phyloP scores from a whole-genome alignment of 2,888 invertebrate genomes.

The Papilio elwesi region DNA sequence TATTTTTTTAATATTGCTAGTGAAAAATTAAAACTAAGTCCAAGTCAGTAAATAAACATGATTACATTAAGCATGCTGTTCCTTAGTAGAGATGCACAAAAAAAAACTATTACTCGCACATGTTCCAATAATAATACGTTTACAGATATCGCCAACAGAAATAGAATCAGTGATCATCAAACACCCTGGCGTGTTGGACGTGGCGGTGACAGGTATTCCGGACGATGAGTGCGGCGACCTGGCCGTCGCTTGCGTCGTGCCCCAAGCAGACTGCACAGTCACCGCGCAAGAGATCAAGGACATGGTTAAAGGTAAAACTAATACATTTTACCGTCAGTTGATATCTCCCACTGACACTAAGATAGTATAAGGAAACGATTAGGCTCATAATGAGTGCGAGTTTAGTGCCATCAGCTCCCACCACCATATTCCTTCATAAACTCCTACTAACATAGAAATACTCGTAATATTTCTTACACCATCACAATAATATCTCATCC shows the following conservation, averaged over 20 bases:
- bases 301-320: constrained; percentile 65
- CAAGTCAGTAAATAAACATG: no score
- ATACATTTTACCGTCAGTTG: constrained; percentile 11
- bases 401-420: no score
- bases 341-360: background rate
- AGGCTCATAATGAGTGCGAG: no score
- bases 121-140: background rate
- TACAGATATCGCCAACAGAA: constrained; percentile 65
- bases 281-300: constrained; percentile 62
- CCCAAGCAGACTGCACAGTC: constrained; percentile 43
- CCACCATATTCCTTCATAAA: no score
- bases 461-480: no score
- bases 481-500: no score
- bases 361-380: background rate
- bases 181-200: constrained; percentile 61
- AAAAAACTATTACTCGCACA: no score
- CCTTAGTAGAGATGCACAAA: no score
- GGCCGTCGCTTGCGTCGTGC: constrained; percentile 62
- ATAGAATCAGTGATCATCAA: constrained; percentile 57
- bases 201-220: constrained; percentile 60
- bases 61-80: no score
- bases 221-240: constrained; percentile 59
- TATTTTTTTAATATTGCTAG: no score
- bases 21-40: no score
- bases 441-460: no score